Evolutionary conservation across 2,888 invertebrate genomes (phyloP).

Genomic region (Exocentrus adspersus): DNA sequence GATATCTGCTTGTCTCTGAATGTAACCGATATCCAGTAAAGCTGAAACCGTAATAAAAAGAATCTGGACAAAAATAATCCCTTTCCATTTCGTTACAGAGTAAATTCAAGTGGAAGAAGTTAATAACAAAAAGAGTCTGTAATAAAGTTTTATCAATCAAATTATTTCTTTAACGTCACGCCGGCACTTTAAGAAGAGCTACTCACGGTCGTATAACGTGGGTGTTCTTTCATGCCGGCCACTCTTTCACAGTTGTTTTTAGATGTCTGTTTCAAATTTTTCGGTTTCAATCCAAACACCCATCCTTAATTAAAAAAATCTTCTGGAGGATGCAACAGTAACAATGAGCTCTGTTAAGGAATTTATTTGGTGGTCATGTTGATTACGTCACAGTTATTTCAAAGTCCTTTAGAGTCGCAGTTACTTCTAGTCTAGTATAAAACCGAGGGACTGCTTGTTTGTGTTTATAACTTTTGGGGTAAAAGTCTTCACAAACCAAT

Average conservation of each 20-base stretch:
- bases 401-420: no score
- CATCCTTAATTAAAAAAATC: conserved; percentile 31
- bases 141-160: conserved; percentile 59
- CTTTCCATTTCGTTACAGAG: conserved; percentile 44
- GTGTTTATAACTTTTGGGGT: no score
- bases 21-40: conserved; percentile 48
- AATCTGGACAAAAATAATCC: conserved; percentile 41
- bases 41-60: conserved; percentile 36
- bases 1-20: conserved; percentile 49
- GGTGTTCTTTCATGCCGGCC: conserved; percentile 50
- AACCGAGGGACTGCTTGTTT: no score
- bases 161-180: conserved; percentile 55
- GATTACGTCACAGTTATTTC: conserved; percentile 6
- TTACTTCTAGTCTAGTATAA: no score
- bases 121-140: conserved; percentile 43
- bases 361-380: not conserved
- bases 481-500: no score
- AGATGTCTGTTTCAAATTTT: conserved; percentile 49
- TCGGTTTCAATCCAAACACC: conserved; percentile 43
- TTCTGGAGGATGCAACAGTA: conserved; percentile 37
- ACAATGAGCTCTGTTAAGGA: not conserved
- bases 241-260: conserved; percentile 56
- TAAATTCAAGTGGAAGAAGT: conserved; percentile 44
- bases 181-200: conserved; percentile 49
- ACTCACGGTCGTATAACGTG: conserved; percentile 45